Conservation (phyloP, 2,888 invertebrate species). For the Lepidonotus clava region DNA sequence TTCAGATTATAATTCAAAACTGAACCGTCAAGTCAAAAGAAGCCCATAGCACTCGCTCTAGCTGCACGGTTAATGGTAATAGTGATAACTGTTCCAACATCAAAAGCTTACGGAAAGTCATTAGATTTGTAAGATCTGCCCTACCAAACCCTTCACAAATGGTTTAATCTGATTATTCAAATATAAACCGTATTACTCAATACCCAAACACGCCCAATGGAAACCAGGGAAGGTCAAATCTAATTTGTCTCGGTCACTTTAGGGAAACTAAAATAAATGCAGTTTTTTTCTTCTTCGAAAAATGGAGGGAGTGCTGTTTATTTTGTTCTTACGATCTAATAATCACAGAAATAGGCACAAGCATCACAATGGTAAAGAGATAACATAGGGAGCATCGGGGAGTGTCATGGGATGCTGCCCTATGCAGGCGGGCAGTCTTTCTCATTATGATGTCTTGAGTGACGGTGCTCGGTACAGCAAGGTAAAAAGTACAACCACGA, state of each 20-base stretch:
- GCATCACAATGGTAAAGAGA: conserved; percentile 28
- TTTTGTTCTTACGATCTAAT: not conserved
- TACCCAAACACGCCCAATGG: not conserved
- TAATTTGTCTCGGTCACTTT: not conserved
- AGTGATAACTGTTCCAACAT: not conserved
- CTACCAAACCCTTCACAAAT: conserved; percentile 21
- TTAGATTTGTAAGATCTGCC: not conserved
- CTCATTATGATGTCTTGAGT: conserved; percentile 34
- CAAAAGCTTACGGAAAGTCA: not conserved
- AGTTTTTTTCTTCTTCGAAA: not conserved
- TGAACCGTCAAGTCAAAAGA: not conserved
- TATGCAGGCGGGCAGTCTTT: not conserved
- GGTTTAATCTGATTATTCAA: conserved; percentile 30
- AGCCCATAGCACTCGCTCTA: not conserved
- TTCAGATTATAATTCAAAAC: conserved; percentile 13
- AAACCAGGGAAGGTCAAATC: conserved; percentile 44
- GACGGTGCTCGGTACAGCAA: not conserved
- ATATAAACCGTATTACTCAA: conserved; percentile 9
- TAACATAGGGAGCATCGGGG: not conserved
- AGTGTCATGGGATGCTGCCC: not conserved
- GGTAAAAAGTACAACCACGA: not conserved
- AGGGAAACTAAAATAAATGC: not conserved
- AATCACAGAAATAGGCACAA: conserved; percentile 8
- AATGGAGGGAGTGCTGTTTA: not conserved
- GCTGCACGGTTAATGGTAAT: not conserved